Evolutionary conservation across 2,797 vertebrate species (phyloP), one percentile per base, ranked within the genome.

Genomic region (Centroberyx gerrardi): DNA sequence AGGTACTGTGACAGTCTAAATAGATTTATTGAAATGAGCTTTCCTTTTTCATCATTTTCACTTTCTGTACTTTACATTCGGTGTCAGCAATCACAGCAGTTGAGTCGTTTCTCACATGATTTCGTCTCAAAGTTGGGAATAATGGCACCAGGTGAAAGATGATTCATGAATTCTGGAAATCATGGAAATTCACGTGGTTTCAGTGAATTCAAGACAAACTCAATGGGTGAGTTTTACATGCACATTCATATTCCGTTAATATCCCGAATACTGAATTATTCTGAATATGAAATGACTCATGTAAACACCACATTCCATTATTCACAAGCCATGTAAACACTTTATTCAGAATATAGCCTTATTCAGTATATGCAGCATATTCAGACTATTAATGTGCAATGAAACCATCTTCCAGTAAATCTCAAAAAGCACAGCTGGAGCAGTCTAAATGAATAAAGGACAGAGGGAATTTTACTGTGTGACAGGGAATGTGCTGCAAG

Each of bases 31-130:
- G 14, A 81, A 70, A 66, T 76, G 0, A 72, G 28, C 48, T 71
- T 78, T 74, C 66, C 53, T 49, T 49, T 31, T 63, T 44, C 76
- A 66, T 63, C 4, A 55, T 72, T 58, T 64, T 66, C 42, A 58
- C 2, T 38, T 64, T 53, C 49, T 67, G n/a, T 38, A 6, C 44
- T 68, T 75, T 33, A 10, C 31, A 40, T 49, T 36, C 14, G 55
- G 4, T 40, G 18, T 38, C 33, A 38, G 42, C 13, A 10, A 68
- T 33, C 36, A 68, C 5, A 28, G 38, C 29, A 44, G 53, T 68
- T 18, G 13, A 38, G 22, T 62, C 8, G 61, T 49, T 75, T 31
- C 42, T 68, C 4, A 9, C 1, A 49, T 0, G 0, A 55, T 78
- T 72, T 74, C 18, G 15, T 49, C 62, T 67, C 4, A 72, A 46